Evolutionary conservation across 2,797 vertebrate species (phyloP), one percentile per base, ranked within the genome.

Genomic region (Masticophis lateralis): DNA sequence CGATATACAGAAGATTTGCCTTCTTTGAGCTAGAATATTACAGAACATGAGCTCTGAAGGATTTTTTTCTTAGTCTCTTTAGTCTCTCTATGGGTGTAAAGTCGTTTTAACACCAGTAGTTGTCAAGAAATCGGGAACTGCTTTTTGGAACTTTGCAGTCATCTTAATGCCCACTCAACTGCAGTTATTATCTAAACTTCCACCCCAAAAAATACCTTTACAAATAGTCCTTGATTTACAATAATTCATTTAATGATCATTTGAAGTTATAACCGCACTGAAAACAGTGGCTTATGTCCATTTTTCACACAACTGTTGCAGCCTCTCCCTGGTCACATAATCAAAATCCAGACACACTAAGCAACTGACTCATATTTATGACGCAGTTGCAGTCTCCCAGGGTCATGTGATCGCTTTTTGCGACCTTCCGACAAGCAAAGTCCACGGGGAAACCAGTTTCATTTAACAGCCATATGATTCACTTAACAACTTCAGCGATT

Each of bases 361-460:
- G n/a, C 66, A 69, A 69, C 66, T 7, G n/a, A 32, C 28, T 7
- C 14, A n/a, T 66, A 66, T 66, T n/a, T 63, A 63, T 63, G 61
- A 66, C 0, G 2, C 7, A 0, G n/a, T 16, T 69, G 2, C 5
- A 2, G 13, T 7, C 13, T 69, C 63, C 63, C 5, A 2, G 13
- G 63, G 63, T 69, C 66, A 69, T 32, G 60, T 27, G 25, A 10
- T 11, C 60, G 3, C 3, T 3, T 61, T 27, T 61, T 11, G n/a
- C 0, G 1, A 69, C 66, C n/a, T 66, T 66, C 13, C 0, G 13
- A 66, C 63, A 14, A 66, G 63, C 28, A n/a, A 66, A 66, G 13
- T 66, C 12, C 28, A 66, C n/a, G 63, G 63, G 63, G 63, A 66
- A n/a, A n/a, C 5, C 5, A 5, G 63, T n/a, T 66, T 66, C 28